Conservation (phyloP, 2,797 vertebrate genomes). For the Hydrolagus colliei region DNA sequence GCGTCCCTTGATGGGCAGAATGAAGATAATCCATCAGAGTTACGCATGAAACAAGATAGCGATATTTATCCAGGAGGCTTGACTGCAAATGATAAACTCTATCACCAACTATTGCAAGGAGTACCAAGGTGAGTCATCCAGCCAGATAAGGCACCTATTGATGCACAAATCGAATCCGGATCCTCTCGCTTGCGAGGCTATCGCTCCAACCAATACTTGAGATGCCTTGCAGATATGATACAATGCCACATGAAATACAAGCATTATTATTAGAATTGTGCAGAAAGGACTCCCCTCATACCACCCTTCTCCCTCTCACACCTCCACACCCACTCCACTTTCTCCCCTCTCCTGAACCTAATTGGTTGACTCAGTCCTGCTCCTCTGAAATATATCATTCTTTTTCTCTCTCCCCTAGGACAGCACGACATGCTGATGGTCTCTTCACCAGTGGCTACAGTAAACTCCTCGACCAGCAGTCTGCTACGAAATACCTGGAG, state of each 20-base stretch:
- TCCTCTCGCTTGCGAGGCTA: too few species aligned
- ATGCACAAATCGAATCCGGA: too few species aligned
- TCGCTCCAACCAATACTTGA: too few species aligned
- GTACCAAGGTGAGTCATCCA: slow-evolving; percentile 53
- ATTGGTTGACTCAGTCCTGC: accelerated
- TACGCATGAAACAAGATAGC: slow-evolving; percentile 52
- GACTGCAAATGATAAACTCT: slow-evolving; percentile 59
- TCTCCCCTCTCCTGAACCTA: too few species aligned
- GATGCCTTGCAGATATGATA: too few species aligned
- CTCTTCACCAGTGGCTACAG: slow-evolving; percentile 89
- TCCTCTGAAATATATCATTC: slow-evolving; percentile 39
- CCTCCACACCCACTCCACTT: too few species aligned
- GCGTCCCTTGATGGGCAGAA: slow-evolving; percentile 53
- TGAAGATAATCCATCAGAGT: slow-evolving; percentile 51
- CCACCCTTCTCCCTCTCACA: too few species aligned
- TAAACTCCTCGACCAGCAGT: slow-evolving; percentile 84
- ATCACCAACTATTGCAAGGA: slow-evolving; percentile 55
- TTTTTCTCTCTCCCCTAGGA: slow-evolving; percentile 62
- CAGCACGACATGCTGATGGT: slow-evolving; percentile 80
- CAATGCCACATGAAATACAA: too few species aligned
- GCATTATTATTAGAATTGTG: too few species aligned
- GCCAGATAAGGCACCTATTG: too few species aligned
- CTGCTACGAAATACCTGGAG: slow-evolving; percentile 86
- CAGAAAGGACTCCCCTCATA: too few species aligned
- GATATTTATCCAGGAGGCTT: slow-evolving; percentile 55